Percentiles rank a stretch among this genome's conserved stretches.
phyloP scores from a whole-genome alignment of 2,888 invertebrate species.

The Stratiomys singularior region DNA sequence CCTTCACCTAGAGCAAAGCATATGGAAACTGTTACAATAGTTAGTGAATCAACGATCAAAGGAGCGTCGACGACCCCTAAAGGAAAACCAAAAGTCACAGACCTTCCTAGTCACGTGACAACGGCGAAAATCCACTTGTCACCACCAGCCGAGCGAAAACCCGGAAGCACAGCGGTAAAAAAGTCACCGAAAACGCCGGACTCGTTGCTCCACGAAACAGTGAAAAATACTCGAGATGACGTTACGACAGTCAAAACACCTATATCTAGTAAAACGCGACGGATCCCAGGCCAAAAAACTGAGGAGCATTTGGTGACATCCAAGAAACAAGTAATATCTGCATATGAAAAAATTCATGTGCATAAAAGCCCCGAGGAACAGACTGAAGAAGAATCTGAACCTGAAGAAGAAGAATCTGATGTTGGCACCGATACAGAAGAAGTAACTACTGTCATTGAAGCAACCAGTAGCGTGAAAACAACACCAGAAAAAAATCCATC shows the following conservation, averaged over 20 bases:
- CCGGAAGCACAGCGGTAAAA: constrained; percentile 48
- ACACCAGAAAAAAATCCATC: constrained; percentile 50
- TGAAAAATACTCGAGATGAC: constrained; percentile 43
- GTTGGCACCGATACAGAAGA: constrained; percentile 43
- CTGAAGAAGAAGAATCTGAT: constrained; percentile 30
- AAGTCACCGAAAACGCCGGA: constrained; percentile 49
- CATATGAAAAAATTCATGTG: not conserved
- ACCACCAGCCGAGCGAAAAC: constrained; percentile 50
- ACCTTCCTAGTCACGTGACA: constrained; percentile 52
- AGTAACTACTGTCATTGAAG: constrained; percentile 42
- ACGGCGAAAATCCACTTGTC: constrained; percentile 54
- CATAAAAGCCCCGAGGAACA: constrained; percentile 4
- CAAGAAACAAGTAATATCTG: not conserved
- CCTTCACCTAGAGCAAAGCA: constrained; percentile 33
- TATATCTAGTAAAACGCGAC: constrained; percentile 18
- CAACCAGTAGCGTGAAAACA: constrained; percentile 26
- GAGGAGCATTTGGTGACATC: constrained; percentile 5
- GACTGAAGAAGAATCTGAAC: not conserved
- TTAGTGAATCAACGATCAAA: not conserved
- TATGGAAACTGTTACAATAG: constrained; percentile 2
- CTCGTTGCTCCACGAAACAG: constrained; percentile 51
- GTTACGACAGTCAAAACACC: not conserved
- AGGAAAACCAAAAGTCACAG: not conserved
- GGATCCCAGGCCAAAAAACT: not conserved
- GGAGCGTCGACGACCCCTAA: not conserved